Evolutionary conservation across 1,140 invertebrate species (phyloP).

Genomic region (Ctenoplectra terminalis): DNA sequence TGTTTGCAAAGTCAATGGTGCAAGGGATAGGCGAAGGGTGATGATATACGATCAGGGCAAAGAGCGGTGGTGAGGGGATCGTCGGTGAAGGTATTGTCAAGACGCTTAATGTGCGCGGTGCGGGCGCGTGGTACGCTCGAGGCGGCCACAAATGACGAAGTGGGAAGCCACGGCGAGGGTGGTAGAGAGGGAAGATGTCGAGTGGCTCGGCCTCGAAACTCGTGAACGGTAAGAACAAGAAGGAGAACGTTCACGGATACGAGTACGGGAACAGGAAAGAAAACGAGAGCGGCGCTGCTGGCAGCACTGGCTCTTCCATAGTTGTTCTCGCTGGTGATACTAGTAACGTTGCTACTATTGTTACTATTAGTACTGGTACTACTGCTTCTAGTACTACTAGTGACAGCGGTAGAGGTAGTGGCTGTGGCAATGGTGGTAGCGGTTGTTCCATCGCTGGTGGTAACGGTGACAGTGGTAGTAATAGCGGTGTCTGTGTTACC

Average conservation of each 20-base stretch:
- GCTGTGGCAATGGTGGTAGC: conserved; percentile 5
- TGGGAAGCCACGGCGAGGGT: conserved; percentile 51
- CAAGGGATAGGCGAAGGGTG: conserved; percentile 19
- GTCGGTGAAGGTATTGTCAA: conserved; percentile 40
- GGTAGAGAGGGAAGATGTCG: conserved; percentile 70
- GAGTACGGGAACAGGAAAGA: conserved; percentile 54
- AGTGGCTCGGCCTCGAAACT: conserved; percentile 64
- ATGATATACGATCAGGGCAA: conserved; percentile 6
- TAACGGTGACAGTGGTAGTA: conserved; percentile 42
- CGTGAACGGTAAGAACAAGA: conserved; percentile 73
- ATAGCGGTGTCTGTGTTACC: conserved; percentile 49
- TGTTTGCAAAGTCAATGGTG: not conserved
- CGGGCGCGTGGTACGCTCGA: conserved; percentile 71
- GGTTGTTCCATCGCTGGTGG: conserved; percentile 10
- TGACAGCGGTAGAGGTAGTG: conserved; percentile 18
- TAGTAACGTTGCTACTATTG: conserved; percentile 21
- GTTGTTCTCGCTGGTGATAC: conserved; percentile 29
- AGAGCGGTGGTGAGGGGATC: conserved; percentile 33
- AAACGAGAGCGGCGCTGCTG: conserved; percentile 52
- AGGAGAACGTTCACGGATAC: conserved; percentile 42
- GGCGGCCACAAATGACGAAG: conserved; percentile 66
- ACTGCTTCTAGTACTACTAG: conserved; percentile 21
- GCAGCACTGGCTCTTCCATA: conserved; percentile 52
- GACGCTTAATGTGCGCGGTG: conserved; percentile 68
- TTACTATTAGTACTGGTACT: conserved; percentile 28